A percentile compares a stretch with the other conserved stretches of the same genome.
These are phyloP conservation scores for Cylloceria caligata DNA, from an alignment of 2,888 invertebrate species.

Conservation along the genomic window DNA sequence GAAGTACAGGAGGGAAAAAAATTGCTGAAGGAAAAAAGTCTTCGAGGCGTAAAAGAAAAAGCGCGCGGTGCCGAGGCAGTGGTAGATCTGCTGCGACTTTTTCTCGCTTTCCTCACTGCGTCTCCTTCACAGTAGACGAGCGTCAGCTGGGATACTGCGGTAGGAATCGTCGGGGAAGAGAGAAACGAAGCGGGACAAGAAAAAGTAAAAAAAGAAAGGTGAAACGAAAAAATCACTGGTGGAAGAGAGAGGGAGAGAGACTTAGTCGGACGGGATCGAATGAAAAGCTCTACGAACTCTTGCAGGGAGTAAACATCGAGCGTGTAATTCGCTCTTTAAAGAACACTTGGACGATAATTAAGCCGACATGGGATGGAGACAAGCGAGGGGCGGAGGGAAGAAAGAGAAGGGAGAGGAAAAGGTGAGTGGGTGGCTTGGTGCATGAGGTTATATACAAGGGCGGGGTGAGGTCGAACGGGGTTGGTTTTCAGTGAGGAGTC, in stretches of 20 bases:
- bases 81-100: slow-evolving; percentile 52
- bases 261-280: slow-evolving; percentile 72
- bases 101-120: slow-evolving; percentile 58
- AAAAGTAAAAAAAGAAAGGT: slow-evolving; percentile 39
- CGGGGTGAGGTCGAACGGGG: slow-evolving; percentile 42
- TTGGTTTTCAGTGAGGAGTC: slow-evolving; percentile 52
- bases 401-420: slow-evolving; percentile 21
- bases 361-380: slow-evolving; percentile 74
- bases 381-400: slow-evolving; percentile 38
- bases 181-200: slow-evolving; percentile 56
- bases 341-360: slow-evolving; percentile 83
- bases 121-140: slow-evolving; percentile 55
- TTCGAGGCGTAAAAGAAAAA: slow-evolving; percentile 79
- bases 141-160: slow-evolving; percentile 32
- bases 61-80: slow-evolving; percentile 48
- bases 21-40: slow-evolving; percentile 76
- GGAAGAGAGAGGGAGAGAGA: slow-evolving; percentile 64
- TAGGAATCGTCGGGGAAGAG: slow-evolving; percentile 46
- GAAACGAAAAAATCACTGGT: slow-evolving; percentile 38
- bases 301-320: slow-evolving; percentile 81
- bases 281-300: slow-evolving; percentile 81
- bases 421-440: slow-evolving; percentile 20
- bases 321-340: slow-evolving; percentile 85
- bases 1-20: slow-evolving; percentile 63
- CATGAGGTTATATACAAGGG: slow-evolving; percentile 37